Evolutionary conservation across 1,140 invertebrate species (phyloP).

Genomic region (Lasaia peninsularis): DNA sequence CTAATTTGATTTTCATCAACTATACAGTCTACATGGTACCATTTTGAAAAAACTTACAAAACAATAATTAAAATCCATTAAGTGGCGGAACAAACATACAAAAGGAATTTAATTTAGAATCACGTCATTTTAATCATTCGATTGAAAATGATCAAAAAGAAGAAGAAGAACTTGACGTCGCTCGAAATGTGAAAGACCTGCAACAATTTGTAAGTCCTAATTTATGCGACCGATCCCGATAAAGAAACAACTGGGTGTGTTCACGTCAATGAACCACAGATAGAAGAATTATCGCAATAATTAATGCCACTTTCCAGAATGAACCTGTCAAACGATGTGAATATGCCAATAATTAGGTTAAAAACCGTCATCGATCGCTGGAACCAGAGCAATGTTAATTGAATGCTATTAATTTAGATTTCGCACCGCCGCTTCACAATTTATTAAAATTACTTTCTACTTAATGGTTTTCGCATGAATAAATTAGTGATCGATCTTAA

Average conservation of each 20-base stretch:
- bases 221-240: background rate
- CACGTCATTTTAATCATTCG: too few species aligned
- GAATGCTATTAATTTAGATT: slow-evolving; percentile 35
- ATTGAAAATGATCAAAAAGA: too few species aligned
- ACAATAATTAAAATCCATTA: too few species aligned
- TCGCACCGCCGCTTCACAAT: slow-evolving; percentile 30
- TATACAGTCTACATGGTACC: too few species aligned
- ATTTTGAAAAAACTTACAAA: too few species aligned
- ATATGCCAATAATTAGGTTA: slow-evolving; percentile 61
- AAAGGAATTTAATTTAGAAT: too few species aligned
- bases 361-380: slow-evolving; percentile 33
- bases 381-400: slow-evolving; percentile 39
- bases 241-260: slow-evolving; percentile 8
- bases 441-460: slow-evolving; percentile 23
- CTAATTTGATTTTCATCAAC: too few species aligned
- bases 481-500: slow-evolving; percentile 6
- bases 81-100: too few species aligned
- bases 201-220: background rate
- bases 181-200: background rate
- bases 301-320: slow-evolving; percentile 24
- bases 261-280: slow-evolving; percentile 24
- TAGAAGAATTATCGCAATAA: slow-evolving; percentile 20
- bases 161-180: too few species aligned
- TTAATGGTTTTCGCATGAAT: slow-evolving; percentile 14
- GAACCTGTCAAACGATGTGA: slow-evolving; percentile 49